phyloP scores from a whole-genome alignment of 2,888 invertebrate genomes.

The Halictus quadricinctus region DNA sequence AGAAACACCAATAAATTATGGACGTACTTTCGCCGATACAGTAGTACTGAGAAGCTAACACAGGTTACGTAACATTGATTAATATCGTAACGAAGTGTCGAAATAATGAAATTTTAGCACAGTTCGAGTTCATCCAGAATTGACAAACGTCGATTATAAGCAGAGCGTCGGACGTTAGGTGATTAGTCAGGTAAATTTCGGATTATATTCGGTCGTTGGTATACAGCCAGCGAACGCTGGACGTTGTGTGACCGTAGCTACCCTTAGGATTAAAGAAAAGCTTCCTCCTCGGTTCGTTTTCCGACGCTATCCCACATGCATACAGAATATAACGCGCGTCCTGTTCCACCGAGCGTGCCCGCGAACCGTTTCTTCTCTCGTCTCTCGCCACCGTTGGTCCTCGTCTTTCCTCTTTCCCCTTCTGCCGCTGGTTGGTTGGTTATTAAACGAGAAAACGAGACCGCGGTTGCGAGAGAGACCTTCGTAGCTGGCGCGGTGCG shows the following conservation, averaged over 20 bases:
- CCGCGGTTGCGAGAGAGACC: constrained; percentile 56
- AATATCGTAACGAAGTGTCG: background rate
- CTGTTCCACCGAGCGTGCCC: constrained; percentile 5
- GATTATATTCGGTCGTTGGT: background rate
- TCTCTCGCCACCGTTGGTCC: constrained; percentile 26
- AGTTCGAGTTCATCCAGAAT: background rate
- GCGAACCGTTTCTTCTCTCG: constrained; percentile 30
- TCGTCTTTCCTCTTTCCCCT: constrained; percentile 28
- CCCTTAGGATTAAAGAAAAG: constrained; percentile 11
- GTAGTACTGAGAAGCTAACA: background rate
- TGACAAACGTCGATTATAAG: background rate
- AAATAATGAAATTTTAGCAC: background rate
- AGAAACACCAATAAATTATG: no score
- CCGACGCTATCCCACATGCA: background rate
- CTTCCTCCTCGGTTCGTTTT: background rate
- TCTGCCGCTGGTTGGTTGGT: constrained; percentile 27
- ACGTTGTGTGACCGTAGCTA: background rate
- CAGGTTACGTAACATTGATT: background rate
- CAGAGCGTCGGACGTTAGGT: background rate
- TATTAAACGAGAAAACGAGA: constrained; percentile 66
- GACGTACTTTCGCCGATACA: background rate
- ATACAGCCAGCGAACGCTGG: background rate
- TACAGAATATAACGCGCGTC: background rate
- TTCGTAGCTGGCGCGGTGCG: constrained; percentile 29
- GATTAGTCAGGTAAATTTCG: background rate